Conservation (phyloP, 1,140 invertebrate species). For the Holcopasites calliopsidis region DNA sequence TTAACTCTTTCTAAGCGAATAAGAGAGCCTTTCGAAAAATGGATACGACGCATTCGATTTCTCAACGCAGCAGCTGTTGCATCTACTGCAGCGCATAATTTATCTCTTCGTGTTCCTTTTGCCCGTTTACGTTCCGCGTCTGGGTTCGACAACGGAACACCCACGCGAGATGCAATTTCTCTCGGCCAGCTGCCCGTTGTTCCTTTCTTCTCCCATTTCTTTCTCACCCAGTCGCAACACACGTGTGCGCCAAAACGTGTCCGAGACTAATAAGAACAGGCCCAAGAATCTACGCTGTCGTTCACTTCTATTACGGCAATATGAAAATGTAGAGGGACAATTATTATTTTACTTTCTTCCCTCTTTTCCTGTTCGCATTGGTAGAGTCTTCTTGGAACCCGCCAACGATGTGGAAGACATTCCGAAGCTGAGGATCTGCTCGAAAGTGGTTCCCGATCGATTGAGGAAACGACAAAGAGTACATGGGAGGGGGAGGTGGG, state of each 20-base stretch:
- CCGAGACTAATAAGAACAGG: not conserved
- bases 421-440: not conserved
- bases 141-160: not conserved
- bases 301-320: too few relatives aligned
- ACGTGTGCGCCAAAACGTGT: not conserved
- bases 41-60: too few relatives aligned
- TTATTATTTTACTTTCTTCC: too few relatives aligned
- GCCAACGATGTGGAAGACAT: not conserved
- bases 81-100: not conserved
- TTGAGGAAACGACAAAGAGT: constrained; percentile 3
- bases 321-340: too few relatives aligned
- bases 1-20: too few relatives aligned
- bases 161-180: not conserved
- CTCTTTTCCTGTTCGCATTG: too few relatives aligned
- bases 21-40: too few relatives aligned
- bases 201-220: not conserved
- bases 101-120: not conserved
- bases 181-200: not conserved
- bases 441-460: constrained; percentile 26
- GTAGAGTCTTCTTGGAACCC: too few relatives aligned
- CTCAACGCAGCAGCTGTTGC: not conserved
- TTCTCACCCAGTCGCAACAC: not conserved
- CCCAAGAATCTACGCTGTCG: too few relatives aligned
- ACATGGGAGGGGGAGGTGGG: not conserved
- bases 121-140: not conserved